These are phyloP conservation scores for Rhodeus uyekii DNA, from an alignment of 2,797 vertebrate genomes.

Conservation along the genomic window DNA sequence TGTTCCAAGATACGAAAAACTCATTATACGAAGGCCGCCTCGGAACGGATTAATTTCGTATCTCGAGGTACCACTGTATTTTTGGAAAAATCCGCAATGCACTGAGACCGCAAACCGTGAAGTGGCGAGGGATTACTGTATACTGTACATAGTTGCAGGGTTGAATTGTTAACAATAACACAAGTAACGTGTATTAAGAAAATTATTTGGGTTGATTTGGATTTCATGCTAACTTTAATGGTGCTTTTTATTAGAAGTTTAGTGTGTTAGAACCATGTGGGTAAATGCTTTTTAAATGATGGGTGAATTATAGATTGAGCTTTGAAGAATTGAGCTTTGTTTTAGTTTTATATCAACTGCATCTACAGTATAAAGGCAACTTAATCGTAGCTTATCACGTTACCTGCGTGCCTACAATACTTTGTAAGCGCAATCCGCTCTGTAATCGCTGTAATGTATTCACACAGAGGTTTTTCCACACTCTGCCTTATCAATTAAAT, in stretches of 20 bases:
- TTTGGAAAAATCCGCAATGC: too few species aligned
- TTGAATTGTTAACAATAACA: neutral
- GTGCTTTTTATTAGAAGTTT: neutral
- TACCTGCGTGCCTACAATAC: neutral
- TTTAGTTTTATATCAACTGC: neutral
- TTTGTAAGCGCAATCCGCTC: neutral
- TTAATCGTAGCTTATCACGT: neutral
- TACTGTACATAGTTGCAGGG: too few species aligned
- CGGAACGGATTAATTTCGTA: too few species aligned
- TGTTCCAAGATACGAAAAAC: too few species aligned
- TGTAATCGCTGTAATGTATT: slow-evolving; percentile 30
- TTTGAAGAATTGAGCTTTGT: neutral
- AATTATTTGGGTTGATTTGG: neutral
- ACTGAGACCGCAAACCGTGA: too few species aligned
- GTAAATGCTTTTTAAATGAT: neutral
- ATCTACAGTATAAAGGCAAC: neutral
- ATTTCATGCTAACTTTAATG: neutral
- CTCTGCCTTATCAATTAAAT: slow-evolving; percentile 36
- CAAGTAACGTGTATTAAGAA: neutral
- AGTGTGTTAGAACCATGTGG: neutral
- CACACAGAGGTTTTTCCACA: neutral
- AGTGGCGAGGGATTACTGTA: too few species aligned
- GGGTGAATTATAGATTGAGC: neutral
- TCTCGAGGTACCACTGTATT: too few species aligned
- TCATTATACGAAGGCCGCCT: too few species aligned